Evolutionary conservation across 2,888 invertebrate genomes (phyloP), one percentile per base, ranked within the genome.

Genomic region (Parascotia fuliginaria): DNA sequence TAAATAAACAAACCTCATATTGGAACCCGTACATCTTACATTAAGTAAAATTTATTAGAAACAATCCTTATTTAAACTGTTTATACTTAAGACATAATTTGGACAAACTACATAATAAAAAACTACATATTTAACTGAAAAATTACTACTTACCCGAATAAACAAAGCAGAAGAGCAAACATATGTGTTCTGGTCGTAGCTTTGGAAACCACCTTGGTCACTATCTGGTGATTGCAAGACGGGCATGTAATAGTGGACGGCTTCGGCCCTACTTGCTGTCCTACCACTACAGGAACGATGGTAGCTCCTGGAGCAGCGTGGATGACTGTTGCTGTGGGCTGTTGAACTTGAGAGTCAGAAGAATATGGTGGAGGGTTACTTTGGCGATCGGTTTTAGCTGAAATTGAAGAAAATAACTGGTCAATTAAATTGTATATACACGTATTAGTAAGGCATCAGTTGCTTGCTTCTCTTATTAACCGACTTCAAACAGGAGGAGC

Each of bases 111-210:
- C n/a, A n/a, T n/a, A n/a, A n/a, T n/a, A n/a, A n/a, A n/a, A n/a
- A n/a, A n/a, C n/a, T n/a, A n/a, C n/a, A n/a, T n/a, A n/a, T n/a
- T n/a, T n/a, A n/a, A n/a, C n/a, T n/a, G n/a, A n/a, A n/a, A n/a
- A n/a, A n/a, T n/a, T n/a, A 37, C 1, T 46, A 73, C 83, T 77
- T 62, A 89, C 88, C 80, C 81, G 12, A 87, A 1, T 9, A 87
- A 12, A 63, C 93, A 94, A n/a, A 94, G 75, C 0, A 93, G 37
- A 3, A 87, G 52, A 2, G 94, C 94, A 50, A 92, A 85, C 7
- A 94, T 63, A 73, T 94, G 94, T 0, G 94, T 94, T 44, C 85
- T 89, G 4, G 87, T 83, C 0, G 91, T 85, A 7, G 93, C 69
- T 47, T 78, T 87, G 27, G 64, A 69, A 58, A 81, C 79, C 16